These are phyloP conservation scores for Syngnathoides biaculeatus DNA, from an alignment of 2,113 vertebrate species.

Conservation along the genomic window DNA sequence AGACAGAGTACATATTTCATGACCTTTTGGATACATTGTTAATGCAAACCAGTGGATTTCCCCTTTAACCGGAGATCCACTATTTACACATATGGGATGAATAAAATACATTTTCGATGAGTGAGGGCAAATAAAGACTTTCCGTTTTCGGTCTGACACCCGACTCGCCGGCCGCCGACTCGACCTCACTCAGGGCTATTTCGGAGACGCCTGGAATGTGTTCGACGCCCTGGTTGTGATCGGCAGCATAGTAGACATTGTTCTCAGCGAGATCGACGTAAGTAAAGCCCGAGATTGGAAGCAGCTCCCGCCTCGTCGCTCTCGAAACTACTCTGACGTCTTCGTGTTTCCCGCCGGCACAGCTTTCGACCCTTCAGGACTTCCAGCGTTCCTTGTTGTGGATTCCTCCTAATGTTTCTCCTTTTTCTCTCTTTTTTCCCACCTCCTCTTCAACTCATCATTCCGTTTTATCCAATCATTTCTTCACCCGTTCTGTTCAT, in stretches of 20 bases:
- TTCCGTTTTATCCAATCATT: conserved; percentile 31
- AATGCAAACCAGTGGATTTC: too few relatives aligned
- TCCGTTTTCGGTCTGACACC: conserved; percentile 25
- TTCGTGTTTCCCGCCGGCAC: conserved; percentile 13
- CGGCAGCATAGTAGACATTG: conserved; percentile 99
- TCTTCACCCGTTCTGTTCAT: background rate
- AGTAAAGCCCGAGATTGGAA: conserved; percentile 76
- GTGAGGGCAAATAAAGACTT: conserved; percentile 11
- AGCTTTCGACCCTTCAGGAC: conserved; percentile 19
- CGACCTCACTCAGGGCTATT: conserved; percentile 89
- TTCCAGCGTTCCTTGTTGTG: conserved; percentile 26
- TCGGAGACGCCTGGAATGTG: conserved; percentile 98
- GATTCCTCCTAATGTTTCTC: conserved; percentile 30
- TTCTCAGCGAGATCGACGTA: conserved; percentile 98
- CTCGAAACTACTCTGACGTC: conserved; percentile 21
- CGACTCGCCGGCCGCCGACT: conserved; percentile 54
- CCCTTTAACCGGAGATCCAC: background rate
- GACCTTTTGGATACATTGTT: too few relatives aligned
- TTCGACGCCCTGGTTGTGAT: conserved; percentile 99
- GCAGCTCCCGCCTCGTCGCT: conserved; percentile 23
- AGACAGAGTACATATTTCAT: too few relatives aligned
- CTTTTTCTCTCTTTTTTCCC: conserved; percentile 50
- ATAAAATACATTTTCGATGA: conserved; percentile 2
- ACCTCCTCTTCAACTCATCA: conserved; percentile 29
- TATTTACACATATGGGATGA: background rate